Percentiles rank a stretch among this genome's conserved stretches.
These are phyloP conservation scores for Chaenogobius annularis DNA, from an alignment of 2,113 vertebrate genomes.

Conservation along the genomic window DNA sequence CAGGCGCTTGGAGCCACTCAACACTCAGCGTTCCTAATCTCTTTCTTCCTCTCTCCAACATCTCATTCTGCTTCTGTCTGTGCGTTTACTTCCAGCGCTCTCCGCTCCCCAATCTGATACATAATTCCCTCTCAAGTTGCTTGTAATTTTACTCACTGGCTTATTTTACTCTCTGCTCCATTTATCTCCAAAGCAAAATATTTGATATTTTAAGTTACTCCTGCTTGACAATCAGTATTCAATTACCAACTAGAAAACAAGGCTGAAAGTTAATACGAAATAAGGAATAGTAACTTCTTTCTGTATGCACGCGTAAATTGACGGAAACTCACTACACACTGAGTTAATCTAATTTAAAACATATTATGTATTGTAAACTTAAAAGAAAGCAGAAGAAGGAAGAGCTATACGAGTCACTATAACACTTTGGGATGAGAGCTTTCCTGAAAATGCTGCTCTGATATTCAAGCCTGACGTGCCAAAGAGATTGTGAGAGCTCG, in stretches of 20 bases:
- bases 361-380: too few relatives aligned
- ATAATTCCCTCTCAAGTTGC: conserved; percentile 29
- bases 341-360: too few relatives aligned
- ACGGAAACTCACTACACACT: too few relatives aligned
- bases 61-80: conserved; percentile 41
- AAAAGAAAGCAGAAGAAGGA: too few relatives aligned
- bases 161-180: neutral
- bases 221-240: neutral
- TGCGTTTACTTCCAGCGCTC: conserved; percentile 16
- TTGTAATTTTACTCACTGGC: conserved; percentile 9
- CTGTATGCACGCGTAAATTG: too few relatives aligned
- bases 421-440: too few relatives aligned
- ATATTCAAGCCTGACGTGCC: too few relatives aligned
- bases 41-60: conserved; percentile 35
- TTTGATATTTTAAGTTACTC: neutral
- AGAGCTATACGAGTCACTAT: too few relatives aligned
- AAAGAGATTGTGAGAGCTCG: too few relatives aligned
- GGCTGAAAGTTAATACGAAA: neutral
- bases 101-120: conserved; percentile 11
- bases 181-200: neutral
- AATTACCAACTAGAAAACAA: neutral
- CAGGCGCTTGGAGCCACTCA: conserved; percentile 33
- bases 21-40: conserved; percentile 49
- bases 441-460: too few relatives aligned
- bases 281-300: too few relatives aligned